These are phyloP conservation scores for Nothura maculosa DNA, from an alignment of 2,797 vertebrate genomes.

Conservation along the genomic window DNA sequence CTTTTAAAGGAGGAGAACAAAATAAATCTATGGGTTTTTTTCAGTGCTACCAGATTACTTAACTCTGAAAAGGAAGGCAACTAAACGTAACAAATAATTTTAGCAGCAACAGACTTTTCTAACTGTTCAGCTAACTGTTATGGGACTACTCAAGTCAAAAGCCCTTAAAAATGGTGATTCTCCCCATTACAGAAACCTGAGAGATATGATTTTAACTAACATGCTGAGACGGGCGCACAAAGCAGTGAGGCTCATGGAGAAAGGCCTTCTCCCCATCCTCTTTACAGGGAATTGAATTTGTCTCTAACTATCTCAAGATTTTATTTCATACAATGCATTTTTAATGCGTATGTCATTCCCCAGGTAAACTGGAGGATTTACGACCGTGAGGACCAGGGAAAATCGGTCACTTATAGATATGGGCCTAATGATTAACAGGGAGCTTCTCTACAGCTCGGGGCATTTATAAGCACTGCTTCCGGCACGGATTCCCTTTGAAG, in stretches of 20 bases:
- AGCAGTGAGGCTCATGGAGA: neutral
- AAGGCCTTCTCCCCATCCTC: neutral
- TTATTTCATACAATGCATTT: neutral
- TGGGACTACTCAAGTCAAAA: neutral
- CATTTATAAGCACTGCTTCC: neutral
- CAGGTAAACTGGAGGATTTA: neutral
- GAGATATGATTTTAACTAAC: neutral
- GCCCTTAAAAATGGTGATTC: neutral
- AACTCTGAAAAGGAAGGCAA: constrained; percentile 3
- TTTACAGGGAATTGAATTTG: neutral
- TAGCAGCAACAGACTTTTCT: neutral
- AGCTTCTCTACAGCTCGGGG: neutral
- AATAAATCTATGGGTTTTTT: neutral
- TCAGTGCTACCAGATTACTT: constrained; percentile 2
- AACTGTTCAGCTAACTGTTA: neutral
- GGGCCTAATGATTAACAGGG: neutral
- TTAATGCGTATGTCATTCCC: neutral
- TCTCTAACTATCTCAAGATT: neutral
- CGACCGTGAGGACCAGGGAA: neutral
- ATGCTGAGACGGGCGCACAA: neutral
- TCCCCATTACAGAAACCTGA: neutral
- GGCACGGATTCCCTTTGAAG: neutral
- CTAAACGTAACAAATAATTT: neutral
- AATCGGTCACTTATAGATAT: neutral
- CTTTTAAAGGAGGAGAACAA: neutral